Percentiles rank a stretch among this genome's conserved stretches.
phyloP scores from a whole-genome alignment of 23 tunicate species.

The Styela plicata region DNA sequence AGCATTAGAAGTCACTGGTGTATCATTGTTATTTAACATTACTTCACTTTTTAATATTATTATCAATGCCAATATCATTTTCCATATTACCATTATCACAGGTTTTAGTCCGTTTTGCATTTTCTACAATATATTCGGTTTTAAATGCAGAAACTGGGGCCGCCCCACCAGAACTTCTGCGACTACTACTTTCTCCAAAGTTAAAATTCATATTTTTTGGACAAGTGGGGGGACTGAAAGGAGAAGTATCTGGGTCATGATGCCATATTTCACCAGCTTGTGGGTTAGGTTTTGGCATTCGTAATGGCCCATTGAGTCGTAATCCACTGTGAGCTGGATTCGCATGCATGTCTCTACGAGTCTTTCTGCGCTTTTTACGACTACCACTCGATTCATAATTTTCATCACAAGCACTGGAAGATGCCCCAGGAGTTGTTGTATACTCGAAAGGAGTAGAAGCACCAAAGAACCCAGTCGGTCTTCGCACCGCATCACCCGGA shows the following conservation, averaged over 20 bases:
- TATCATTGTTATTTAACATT: not conserved
- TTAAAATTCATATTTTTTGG: slow-evolving; percentile 7
- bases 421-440: slow-evolving; percentile 80
- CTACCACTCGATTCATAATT: slow-evolving; percentile 60
- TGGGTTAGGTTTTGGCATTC: slow-evolving; percentile 56
- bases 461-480: slow-evolving; percentile 25
- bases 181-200: not conserved
- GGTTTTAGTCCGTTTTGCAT: slow-evolving; percentile 13
- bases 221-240: slow-evolving; percentile 25
- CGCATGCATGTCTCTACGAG: slow-evolving; percentile 36
- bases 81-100: not conserved
- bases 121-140: not conserved
- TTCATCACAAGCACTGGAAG: slow-evolving; percentile 74
- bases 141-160: not conserved
- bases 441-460: slow-evolving; percentile 35
- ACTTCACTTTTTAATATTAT: not conserved
- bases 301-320: not conserved
- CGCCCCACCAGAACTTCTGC: not conserved
- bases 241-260: slow-evolving; percentile 55
- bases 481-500: slow-evolving; percentile 25
- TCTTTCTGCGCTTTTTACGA: slow-evolving; percentile 58
- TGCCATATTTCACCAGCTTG: slow-evolving; percentile 10
- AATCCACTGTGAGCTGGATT: not conserved
- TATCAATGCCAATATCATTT: not conserved
- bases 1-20: not conserved